These are phyloP conservation scores for Melanaphis sacchari DNA, from an alignment of 1,140 invertebrate species.

Conservation along the genomic window DNA sequence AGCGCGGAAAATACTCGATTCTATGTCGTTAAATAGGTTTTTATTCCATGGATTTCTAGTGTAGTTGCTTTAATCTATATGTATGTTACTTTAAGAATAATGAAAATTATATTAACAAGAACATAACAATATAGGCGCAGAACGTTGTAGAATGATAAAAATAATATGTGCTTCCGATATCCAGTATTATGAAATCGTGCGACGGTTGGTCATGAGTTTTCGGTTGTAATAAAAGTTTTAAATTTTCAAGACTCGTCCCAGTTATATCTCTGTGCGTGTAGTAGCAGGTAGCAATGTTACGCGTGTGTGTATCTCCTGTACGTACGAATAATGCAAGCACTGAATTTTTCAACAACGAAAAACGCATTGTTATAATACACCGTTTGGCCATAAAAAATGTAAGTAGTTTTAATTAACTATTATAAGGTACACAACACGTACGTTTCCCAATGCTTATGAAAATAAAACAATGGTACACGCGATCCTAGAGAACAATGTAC, in stretches of 20 bases:
- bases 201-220: not conserved
- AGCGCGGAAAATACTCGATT: not conserved
- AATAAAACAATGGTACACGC: not conserved
- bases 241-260: not conserved
- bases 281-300: no score
- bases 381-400: not conserved
- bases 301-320: not conserved
- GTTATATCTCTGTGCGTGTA: not conserved
- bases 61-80: not conserved
- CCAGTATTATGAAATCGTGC: not conserved
- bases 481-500: not conserved
- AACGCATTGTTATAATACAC: not conserved
- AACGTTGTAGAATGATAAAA: not conserved
- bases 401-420: constrained; percentile 6
- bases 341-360: not conserved
- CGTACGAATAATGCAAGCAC: not conserved
- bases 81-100: not conserved
- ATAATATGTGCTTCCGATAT: not conserved
- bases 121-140: not conserved
- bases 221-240: not conserved
- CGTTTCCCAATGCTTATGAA: not conserved
- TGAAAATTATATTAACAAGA: not conserved
- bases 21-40: not conserved
- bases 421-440: not conserved
- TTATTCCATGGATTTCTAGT: not conserved